phyloP scores from a whole-genome alignment of 2,113 vertebrate species.

The Lucifuga dentata region DNA sequence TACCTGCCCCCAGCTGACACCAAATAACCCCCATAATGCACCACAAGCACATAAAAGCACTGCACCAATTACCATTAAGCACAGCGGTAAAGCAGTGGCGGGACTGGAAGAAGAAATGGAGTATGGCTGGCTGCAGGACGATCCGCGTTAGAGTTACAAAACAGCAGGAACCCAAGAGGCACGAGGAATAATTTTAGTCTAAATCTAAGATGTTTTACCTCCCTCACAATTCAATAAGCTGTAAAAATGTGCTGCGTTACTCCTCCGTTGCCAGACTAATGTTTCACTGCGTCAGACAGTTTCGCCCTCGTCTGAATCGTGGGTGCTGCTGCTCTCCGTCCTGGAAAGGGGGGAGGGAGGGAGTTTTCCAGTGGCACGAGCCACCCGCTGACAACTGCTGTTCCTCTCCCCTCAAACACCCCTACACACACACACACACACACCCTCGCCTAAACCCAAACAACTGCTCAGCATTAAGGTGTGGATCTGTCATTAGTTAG shows the following conservation, averaged over 20 bases:
- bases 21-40: constrained; percentile 21
- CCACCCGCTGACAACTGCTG: constrained; percentile 77
- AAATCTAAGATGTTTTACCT: no score
- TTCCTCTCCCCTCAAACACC: constrained; percentile 12
- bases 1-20: constrained; percentile 20
- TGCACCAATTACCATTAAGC: constrained; percentile 28
- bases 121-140: constrained; percentile 27
- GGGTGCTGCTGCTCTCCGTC: constrained; percentile 47
- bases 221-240: constrained; percentile 67
- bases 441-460: constrained; percentile 67
- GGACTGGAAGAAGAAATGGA: constrained; percentile 35
- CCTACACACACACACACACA: constrained; percentile 24
- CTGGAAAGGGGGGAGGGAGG: constrained; percentile 19
- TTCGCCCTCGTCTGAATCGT: constrained; percentile 34
- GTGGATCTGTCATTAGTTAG: constrained; percentile 83
- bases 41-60: constrained; percentile 33
- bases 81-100: constrained; percentile 26
- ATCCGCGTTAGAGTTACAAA: constrained; percentile 10
- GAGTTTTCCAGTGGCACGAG: constrained; percentile 75
- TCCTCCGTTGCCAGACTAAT: constrained; percentile 50
- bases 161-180: constrained; percentile 3
- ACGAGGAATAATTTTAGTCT: constrained; percentile 35
- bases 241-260: constrained; percentile 75
- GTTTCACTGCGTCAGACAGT: constrained; percentile 79
- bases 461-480: constrained; percentile 80